These are phyloP conservation scores for Piscicola geometra DNA, from an alignment of 2,888 invertebrate genomes.

Conservation along the genomic window DNA sequence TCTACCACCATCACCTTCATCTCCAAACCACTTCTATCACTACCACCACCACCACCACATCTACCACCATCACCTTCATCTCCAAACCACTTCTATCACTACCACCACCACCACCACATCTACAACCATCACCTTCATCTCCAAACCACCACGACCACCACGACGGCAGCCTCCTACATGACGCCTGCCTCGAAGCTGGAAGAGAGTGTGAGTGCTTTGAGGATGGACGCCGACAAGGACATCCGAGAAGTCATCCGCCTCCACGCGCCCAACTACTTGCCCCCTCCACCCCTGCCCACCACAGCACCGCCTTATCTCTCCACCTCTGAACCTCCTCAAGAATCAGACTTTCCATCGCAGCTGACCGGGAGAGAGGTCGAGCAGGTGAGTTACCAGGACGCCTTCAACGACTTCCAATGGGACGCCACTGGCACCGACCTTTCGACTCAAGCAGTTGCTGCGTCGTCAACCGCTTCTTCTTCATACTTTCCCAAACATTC, in stretches of 20 bases:
- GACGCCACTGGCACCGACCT: neutral
- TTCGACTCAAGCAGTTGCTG: neutral
- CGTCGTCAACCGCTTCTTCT: neutral
- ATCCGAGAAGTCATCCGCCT: neutral
- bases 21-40: no score
- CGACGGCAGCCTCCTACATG: neutral
- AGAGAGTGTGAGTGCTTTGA: neutral
- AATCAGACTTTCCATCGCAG: no score
- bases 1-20: no score
- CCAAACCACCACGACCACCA: no score
- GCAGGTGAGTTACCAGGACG: neutral
- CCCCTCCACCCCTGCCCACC: neutral
- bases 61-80: no score
- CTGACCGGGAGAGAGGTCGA: no score
- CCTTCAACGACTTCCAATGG: neutral
- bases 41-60: no score
- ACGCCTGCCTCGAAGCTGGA: neutral
- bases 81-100: no score
- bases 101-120: no score
- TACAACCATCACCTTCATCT: no score
- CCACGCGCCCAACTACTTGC: slow-evolving; percentile 2
- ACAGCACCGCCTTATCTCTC: no score
- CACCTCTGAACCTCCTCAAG: no score
- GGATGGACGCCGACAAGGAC: neutral
- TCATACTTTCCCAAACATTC: neutral